Evolutionary conservation across 2,888 invertebrate species (phyloP), one percentile per base, ranked within the genome.

Genomic region (Craniophora ligustri): DNA sequence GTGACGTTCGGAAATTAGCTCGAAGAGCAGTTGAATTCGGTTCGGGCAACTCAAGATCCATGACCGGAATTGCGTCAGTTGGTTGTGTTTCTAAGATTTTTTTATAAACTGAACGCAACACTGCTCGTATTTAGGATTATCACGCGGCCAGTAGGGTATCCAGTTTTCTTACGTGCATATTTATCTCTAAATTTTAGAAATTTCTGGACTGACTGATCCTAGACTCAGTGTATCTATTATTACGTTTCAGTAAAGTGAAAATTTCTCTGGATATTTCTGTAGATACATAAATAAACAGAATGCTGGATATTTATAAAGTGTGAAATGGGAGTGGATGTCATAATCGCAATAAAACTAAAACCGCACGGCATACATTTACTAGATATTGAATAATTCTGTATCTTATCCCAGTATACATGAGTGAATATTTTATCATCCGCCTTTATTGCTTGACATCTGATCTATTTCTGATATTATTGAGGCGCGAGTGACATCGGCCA

Each of bases 1-100:
- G 91, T 91, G 91, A 85, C 89, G 88, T 87, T 91, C 92, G 93
- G 93, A 93, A 92, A 93, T 93, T 92, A 92, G 84, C 87, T 87
- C 83, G 82, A 89, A 87, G 86, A 89, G 91, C 87, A 89, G 82
- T 73, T 84, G 86, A 88, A 88, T 90, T 88, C 76, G 81, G 80
- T 84, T 78, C 81, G 79, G 71, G 65, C 62, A 76, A 83, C 81
- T 84, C 80, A 81, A 86, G 89, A 90, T 89, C 77, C 89, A 89
- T 84, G 88, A 84, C 90, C 91, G 92, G 92, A 92, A 92, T 91
- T 91, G 89, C 90, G 92, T 91, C 89, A 91, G 84, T 69, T 79
- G 80, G 69, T 76, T 71, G 84, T 87, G 85, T 87, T 89, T 91
- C 90, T 86, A 67, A 79, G 89, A 90, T 91, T 83, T 88, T 91